phyloP scores from a whole-genome alignment of 2,797 vertebrate species.

The Acanthornis magna region DNA sequence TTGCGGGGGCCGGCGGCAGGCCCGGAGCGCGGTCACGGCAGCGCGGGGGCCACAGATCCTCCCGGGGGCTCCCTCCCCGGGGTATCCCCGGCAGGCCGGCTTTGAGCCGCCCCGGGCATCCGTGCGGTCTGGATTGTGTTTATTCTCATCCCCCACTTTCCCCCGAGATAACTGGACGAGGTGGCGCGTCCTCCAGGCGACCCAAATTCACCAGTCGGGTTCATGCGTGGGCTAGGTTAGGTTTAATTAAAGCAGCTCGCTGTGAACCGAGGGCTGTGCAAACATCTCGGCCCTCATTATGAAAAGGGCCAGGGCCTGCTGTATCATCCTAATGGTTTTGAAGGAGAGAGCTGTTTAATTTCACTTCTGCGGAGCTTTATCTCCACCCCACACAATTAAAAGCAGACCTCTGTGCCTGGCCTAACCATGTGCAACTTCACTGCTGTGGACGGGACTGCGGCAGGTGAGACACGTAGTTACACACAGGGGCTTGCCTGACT shows the following conservation, averaged over 20 bases:
- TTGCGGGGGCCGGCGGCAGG: neutral
- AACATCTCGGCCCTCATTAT: neutral
- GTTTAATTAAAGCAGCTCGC: neutral
- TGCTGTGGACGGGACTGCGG: fast-evolving
- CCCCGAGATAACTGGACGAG: neutral
- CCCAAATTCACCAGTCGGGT: neutral
- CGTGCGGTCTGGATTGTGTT: neutral
- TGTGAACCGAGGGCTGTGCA: neutral
- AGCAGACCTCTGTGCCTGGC: neutral
- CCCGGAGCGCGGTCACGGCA: neutral
- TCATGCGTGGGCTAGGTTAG: neutral
- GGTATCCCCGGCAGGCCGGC: neutral
- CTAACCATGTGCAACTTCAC: fast-evolving
- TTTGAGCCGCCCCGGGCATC: neutral
- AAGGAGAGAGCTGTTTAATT: conserved; percentile 4
- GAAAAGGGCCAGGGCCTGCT: neutral
- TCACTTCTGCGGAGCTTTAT: conserved; percentile 8
- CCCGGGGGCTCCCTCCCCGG: neutral
- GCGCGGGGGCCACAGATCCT: neutral
- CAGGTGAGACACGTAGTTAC: fast-evolving
- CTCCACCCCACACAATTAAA: neutral
- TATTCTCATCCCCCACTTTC: neutral
- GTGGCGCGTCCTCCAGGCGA: neutral
- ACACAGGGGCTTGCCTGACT: too few relatives aligned
- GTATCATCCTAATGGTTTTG: neutral